These are phyloP conservation scores for Palythoa grandis DNA, from an alignment of 92 coral and sea anemone species.

Conservation along the genomic window DNA sequence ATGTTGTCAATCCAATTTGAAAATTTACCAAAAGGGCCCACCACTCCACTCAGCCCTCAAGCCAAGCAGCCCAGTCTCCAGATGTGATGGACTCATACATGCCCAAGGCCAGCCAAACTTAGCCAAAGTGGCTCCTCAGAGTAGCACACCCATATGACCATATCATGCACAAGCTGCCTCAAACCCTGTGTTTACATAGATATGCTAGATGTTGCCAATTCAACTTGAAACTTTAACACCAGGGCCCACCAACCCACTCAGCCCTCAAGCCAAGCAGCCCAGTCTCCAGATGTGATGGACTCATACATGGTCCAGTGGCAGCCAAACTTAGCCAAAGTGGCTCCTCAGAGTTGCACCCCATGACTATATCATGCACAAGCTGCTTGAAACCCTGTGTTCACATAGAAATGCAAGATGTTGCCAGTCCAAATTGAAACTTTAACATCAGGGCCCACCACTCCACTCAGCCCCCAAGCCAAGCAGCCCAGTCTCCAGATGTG, in stretches of 20 bases:
- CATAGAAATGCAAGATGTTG: neutral
- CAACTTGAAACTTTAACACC: too few species aligned
- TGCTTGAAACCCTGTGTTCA: neutral
- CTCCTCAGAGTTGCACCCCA: neutral
- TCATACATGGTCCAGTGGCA: too few species aligned
- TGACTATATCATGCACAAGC: too few species aligned
- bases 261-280: neutral
- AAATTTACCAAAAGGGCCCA: neutral
- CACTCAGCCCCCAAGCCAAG: neutral
- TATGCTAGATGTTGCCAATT: neutral
- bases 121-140: neutral
- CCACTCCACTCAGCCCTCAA: neutral
- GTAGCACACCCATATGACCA: neutral
- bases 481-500: neutral
- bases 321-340: neutral
- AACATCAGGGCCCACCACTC: neutral
- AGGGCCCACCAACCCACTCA: neutral
- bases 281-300: too few species aligned
- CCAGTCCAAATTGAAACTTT: neutral
- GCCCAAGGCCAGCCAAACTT: neutral
- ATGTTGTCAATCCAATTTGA: neutral
- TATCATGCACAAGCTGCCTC: neutral
- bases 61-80: conserved; percentile 1
- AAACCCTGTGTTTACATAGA: neutral
- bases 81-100: neutral